phyloP scores from a whole-genome alignment of 2,113 vertebrate species.

The Fukomys damarensis region DNA sequence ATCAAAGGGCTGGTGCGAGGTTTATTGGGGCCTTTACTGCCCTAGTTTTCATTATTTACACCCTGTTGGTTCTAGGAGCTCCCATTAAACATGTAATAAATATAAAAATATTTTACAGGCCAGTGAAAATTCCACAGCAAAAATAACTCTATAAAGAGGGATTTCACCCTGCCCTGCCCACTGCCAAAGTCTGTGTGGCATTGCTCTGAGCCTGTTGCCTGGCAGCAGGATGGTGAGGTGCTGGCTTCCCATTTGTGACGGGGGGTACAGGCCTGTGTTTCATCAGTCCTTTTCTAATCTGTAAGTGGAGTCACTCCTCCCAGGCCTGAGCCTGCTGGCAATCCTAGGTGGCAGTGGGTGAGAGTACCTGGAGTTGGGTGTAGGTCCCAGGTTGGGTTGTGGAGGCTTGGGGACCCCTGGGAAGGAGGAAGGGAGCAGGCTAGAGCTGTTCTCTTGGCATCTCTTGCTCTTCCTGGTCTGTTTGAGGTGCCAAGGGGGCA shows the following conservation, averaged over 20 bases:
- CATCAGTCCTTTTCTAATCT: constrained; percentile 61
- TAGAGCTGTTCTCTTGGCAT: neutral
- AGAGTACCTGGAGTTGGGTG: neutral
- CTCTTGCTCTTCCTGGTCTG: neutral
- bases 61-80: constrained; percentile 90
- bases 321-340: neutral
- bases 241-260: neutral
- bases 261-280: constrained; percentile 19
- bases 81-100: constrained; percentile 91
- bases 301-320: neutral
- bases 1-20: constrained; percentile 90
- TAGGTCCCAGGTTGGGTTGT: neutral
- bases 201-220: constrained; percentile 80
- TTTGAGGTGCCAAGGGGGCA: neutral
- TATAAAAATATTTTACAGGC: constrained; percentile 91
- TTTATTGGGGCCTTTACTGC: constrained; percentile 91
- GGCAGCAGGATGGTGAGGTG: constrained; percentile 75
- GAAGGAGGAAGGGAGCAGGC: neutral
- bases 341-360: neutral
- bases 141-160: constrained; percentile 89
- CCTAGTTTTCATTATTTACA: constrained; percentile 91
- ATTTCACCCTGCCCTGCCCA: constrained; percentile 79
- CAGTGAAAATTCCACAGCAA: constrained; percentile 90
- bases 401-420: neutral
- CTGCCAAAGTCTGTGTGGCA: constrained; percentile 85